These are phyloP conservation scores for Morbakka virulenta DNA, from an alignment of 30 jellyfish, hydroid and myxozoan species.

Conservation along the genomic window DNA sequence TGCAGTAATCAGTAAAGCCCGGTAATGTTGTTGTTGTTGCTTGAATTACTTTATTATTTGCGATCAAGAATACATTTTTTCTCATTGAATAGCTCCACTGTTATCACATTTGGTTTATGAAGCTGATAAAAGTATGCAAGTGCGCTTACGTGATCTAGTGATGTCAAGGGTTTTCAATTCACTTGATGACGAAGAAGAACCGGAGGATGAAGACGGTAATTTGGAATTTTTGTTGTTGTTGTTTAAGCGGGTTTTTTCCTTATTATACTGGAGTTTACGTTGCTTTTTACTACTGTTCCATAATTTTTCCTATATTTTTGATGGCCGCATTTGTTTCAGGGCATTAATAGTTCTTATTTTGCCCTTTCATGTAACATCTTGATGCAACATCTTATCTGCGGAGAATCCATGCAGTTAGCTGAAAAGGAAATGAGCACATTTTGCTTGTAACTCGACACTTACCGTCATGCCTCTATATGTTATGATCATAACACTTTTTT, in stretches of 20 bases:
- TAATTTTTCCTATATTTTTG: not conserved
- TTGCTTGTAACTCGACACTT: too few relatives aligned
- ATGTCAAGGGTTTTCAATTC: conserved; percentile 81
- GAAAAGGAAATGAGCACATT: too few relatives aligned
- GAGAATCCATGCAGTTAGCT: too few relatives aligned
- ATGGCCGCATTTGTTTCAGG: too few relatives aligned
- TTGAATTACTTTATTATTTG: not conserved
- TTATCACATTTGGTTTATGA: conserved; percentile 58
- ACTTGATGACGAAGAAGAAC: conserved; percentile 76
- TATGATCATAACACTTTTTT: too few relatives aligned
- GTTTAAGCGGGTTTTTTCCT: too few relatives aligned
- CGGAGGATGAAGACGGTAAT: conserved; percentile 78
- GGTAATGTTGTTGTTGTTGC: not conserved
- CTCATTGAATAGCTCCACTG: conserved; percentile 54
- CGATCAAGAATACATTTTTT: too few relatives aligned
- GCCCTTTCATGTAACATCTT: too few relatives aligned
- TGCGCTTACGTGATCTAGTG: conserved; percentile 83
- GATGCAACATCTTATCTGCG: too few relatives aligned
- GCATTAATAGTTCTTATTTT: not conserved
- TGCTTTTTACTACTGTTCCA: not conserved
- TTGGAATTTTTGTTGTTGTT: not conserved
- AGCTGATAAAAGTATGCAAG: conserved; percentile 79
- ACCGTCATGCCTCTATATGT: too few relatives aligned
- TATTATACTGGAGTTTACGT: not conserved
- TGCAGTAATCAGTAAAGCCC: not conserved